Base-by-base conservation (phyloP, 2,113 vertebrate genomes). In the Conger conger region DNA sequence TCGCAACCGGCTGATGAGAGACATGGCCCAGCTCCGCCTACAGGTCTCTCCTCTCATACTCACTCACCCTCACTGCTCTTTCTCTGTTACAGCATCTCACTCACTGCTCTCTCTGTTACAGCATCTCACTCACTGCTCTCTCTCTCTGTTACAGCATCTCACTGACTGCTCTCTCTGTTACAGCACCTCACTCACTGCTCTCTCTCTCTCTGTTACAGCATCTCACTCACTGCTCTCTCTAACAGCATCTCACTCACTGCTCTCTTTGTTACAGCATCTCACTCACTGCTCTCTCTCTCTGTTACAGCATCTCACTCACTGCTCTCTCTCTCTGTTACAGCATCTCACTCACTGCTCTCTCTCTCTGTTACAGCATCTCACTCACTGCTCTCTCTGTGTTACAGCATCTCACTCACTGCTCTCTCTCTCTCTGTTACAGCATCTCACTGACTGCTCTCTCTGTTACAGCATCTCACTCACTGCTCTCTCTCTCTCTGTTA, bases 1-100 rank as follows among this genome's bases (percentile, higher is more conserved):
- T 3, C 91, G 98, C 76, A 99, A 99, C 92, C 92, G 98, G 57
- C 92, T 99, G 0, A 99, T 99, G 98, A 95, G 97, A 33, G 98
- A 99, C 86, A 99, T 99, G 98, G 98, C 98, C 6, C 98, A 99
- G 93, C 96, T 99, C 0, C 96, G 98, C 0, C 94, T 99, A 4
- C 97, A 99, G 97, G 98, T 99, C 85, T 78, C 82, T 68, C 1
- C 3, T 8, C n/a, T 76, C n/a, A n/a, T n/a, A n/a, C n/a, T n/a
- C n/a, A n/a, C 50, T 15, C 0, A 42, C 77, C 33, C 40, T 45
- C 79, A 82, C 9, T 60, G 50, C 33, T 27, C 17, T 84, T 23
- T 27, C 15, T 84, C n/a, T 37, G 0, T 81, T 68, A 40, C 33
- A 73, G 42, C 79, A 33, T 53, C 23, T 42, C 17, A 37, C 36